Evolutionary conservation across 1,140 invertebrate genomes (phyloP), one percentile per base, ranked within the genome.

Genomic region (Papilio aristodemus): DNA sequence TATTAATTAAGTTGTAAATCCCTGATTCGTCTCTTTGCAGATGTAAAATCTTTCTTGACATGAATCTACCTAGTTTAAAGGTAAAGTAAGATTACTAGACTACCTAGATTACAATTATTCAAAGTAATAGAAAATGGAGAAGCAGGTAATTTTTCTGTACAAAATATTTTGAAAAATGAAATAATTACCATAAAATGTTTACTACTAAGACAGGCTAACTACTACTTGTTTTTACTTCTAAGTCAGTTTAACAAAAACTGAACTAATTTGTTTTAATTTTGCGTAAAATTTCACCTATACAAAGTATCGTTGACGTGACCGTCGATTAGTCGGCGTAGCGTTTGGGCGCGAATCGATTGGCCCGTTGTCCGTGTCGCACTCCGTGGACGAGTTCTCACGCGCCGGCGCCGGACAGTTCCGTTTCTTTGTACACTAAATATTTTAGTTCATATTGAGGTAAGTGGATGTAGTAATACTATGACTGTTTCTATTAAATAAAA

Each of bases 331-430:
- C 59, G 36, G 36, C 73, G 78, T 71, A 71, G 70, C 73, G 79
- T 76, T 73, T 76, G 27, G 68, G 62, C 71, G 74, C 74, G 75
- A 86, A 87, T 87, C 76, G 80, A 86, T 85, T 86, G 70, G 70
- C 71, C 74, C 69, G 69, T 71, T 68, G 60, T 59, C 71, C 77
- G 74, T 74, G 74, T 76, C 75, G 69, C 75, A 73, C 17, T 14
- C 14, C 11, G 27, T 32, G 7, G 8, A 19, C 10, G 22, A 38
- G 22, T 64, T 64, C 62, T 64, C 62, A 64, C 62, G 62, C 62
- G 38, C 62, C 22, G 62, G 39, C 62, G 62, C 62, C 25, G 37
- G 7, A 1, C 13, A 54, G 37, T 27, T 64, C 38, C 38, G 59
- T 38, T 25, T 22, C 25, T 58, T 36, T 58, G 27, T 17, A 17